Evolutionary conservation across 2,888 invertebrate species (phyloP).

Genomic region (Ceraclea dissimilis): DNA sequence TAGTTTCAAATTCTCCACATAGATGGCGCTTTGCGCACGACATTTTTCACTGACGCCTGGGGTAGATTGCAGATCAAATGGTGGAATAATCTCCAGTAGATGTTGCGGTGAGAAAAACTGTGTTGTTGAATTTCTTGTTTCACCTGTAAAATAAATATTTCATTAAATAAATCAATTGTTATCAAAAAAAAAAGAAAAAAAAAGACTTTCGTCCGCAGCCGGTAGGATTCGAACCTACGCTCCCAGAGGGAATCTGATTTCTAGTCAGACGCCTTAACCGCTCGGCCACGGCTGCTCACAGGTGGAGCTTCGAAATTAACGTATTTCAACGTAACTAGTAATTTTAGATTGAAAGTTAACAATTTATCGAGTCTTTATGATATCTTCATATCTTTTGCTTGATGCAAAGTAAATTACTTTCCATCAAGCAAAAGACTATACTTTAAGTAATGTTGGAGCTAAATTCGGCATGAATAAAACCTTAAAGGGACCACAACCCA

Average conservation of each 20-base stretch:
- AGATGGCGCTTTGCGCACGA: slow-evolving; percentile 14
- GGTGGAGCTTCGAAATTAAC: neutral
- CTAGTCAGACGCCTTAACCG: slow-evolving; percentile 86
- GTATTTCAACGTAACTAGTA: no score
- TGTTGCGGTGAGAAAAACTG: neutral
- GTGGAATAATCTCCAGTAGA: slow-evolving; percentile 10
- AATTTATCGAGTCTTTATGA: no score
- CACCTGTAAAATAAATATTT: no score
- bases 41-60: slow-evolving; percentile 16
- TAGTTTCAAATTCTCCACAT: slow-evolving; percentile 11
- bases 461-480: no score
- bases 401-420: no score
- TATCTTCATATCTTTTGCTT: no score
- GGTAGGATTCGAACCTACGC: slow-evolving; percentile 88
- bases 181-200: slow-evolving; percentile 28
- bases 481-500: no score
- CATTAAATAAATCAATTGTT: neutral
- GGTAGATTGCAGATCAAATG: slow-evolving; percentile 7
- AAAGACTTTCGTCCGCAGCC: slow-evolving; percentile 51
- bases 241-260: slow-evolving; percentile 87
- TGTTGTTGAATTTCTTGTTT: neutral
- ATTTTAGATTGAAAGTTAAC: no score
- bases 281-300: slow-evolving; percentile 72
- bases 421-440: no score
- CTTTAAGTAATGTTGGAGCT: no score